Conservation (phyloP, 2,797 vertebrate species). For the Chaunax sp. region DNA sequence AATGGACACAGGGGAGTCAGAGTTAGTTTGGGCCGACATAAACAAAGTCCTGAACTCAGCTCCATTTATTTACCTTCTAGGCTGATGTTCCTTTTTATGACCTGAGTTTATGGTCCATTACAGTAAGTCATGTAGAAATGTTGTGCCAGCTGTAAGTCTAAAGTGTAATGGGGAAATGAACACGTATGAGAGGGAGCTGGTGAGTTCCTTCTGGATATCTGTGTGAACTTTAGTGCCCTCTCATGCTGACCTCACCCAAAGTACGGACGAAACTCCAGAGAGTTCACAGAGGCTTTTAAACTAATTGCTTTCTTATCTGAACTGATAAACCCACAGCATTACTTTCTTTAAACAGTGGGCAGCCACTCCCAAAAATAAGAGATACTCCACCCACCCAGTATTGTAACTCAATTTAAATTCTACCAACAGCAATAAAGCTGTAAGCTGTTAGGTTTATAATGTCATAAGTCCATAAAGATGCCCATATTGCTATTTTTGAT, state of each 20-base stretch:
- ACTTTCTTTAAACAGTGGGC: no score
- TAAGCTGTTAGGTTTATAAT: not conserved
- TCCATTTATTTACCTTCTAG: conserved; percentile 1
- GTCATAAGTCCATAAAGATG: not conserved
- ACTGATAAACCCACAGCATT: not conserved
- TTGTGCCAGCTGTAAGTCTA: no score
- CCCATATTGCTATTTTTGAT: not conserved
- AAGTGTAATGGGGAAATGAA: not conserved
- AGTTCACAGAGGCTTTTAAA: not conserved
- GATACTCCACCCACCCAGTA: no score
- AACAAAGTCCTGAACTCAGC: conserved; percentile 1
- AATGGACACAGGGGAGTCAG: not conserved
- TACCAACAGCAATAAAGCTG: not conserved
- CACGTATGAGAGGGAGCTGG: not conserved
- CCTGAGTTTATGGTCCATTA: not conserved
- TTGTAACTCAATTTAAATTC: no score
- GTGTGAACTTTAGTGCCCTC: not conserved
- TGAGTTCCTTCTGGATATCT: not conserved
- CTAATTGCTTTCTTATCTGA: conserved; percentile 7
- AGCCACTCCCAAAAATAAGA: no score
- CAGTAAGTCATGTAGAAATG: not conserved
- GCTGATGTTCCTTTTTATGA: not conserved
- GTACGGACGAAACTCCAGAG: not conserved
- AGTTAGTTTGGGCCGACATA: not conserved
- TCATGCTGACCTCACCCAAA: not conserved